A percentile compares a stretch with the other conserved stretches of the same genome.
Evolutionary conservation across 2,888 invertebrate genomes (phyloP).

Genomic region (Unio pictorum): DNA sequence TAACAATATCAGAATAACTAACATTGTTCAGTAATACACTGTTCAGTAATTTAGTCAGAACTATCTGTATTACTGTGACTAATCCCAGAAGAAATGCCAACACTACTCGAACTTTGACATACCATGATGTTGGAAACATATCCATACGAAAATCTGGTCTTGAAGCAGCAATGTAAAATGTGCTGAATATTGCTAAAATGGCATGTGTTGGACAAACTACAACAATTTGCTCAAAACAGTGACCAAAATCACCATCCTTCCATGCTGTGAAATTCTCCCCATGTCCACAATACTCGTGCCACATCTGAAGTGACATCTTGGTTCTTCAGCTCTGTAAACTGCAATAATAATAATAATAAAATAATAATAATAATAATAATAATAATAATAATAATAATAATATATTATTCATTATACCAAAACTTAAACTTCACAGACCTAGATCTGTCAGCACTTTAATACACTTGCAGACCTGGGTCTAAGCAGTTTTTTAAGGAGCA

Average conservation of each 20-base stretch:
- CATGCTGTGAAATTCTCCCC: conserved; percentile 60
- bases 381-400: too few species aligned
- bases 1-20: conserved; percentile 80
- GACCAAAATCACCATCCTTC: conserved; percentile 82
- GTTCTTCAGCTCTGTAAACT: background rate
- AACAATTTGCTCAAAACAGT: conserved; percentile 88
- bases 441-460: too few species aligned
- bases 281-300: conserved; percentile 63
- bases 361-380: too few species aligned
- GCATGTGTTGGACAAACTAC: conserved; percentile 82
- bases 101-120: conserved; percentile 44
- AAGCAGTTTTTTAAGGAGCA: too few species aligned
- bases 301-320: conserved; percentile 33
- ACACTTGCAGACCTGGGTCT: too few species aligned
- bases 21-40: conserved; percentile 41
- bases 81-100: conserved; percentile 78
- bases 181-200: conserved; percentile 83
- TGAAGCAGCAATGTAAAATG: conserved; percentile 82
- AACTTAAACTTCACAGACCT: too few species aligned
- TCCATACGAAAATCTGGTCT: conserved; percentile 21
- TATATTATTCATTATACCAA: too few species aligned
- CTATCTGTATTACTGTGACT: conserved; percentile 80
- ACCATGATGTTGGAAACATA: conserved; percentile 65
- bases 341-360: too few species aligned
- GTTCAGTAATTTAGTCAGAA: conserved; percentile 62